Conservation (phyloP, 2,888 invertebrate genomes). For the Xanthia togata region DNA sequence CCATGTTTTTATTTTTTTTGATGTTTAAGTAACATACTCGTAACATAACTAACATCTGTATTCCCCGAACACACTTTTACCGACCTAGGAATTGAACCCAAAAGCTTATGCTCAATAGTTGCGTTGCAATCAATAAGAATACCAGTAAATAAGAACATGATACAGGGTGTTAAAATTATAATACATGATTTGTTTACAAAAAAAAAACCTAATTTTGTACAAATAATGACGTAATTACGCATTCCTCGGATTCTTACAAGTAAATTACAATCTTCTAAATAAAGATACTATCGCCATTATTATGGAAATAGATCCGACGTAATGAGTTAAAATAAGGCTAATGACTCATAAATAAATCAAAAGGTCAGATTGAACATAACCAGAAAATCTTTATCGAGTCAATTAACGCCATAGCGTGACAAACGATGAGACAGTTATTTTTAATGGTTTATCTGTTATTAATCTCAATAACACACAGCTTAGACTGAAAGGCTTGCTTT, state of each 20-base stretch:
- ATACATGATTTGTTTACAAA: slow-evolving; percentile 10
- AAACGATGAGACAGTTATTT: slow-evolving; percentile 16
- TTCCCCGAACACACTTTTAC: background rate
- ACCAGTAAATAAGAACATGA: background rate
- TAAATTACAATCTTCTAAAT: slow-evolving; percentile 31
- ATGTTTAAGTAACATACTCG: background rate
- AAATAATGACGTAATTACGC: background rate
- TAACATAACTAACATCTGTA: background rate
- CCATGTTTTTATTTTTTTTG: background rate
- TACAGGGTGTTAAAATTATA: too few relatives aligned
- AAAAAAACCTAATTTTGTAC: background rate
- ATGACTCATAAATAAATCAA: slow-evolving; percentile 62
- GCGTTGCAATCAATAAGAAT: background rate
- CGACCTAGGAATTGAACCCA: background rate
- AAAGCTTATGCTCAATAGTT: too few relatives aligned
- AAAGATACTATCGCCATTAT: slow-evolving; percentile 22
- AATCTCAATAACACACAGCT: slow-evolving; percentile 54
- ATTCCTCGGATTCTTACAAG: slow-evolving; percentile 1
- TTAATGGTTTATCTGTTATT: slow-evolving; percentile 41
- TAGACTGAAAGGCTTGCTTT: too few relatives aligned
- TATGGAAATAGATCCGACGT: slow-evolving; percentile 32
- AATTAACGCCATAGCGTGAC: slow-evolving; percentile 58
- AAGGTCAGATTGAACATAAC: slow-evolving; percentile 48
- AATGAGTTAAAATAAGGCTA: slow-evolving; percentile 53
- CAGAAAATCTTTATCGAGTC: slow-evolving; percentile 35